A percentile compares a stretch with the other conserved stretches of the same genome.
phyloP scores from a whole-genome alignment of 2,113 vertebrate species.

The Passer domesticus region DNA sequence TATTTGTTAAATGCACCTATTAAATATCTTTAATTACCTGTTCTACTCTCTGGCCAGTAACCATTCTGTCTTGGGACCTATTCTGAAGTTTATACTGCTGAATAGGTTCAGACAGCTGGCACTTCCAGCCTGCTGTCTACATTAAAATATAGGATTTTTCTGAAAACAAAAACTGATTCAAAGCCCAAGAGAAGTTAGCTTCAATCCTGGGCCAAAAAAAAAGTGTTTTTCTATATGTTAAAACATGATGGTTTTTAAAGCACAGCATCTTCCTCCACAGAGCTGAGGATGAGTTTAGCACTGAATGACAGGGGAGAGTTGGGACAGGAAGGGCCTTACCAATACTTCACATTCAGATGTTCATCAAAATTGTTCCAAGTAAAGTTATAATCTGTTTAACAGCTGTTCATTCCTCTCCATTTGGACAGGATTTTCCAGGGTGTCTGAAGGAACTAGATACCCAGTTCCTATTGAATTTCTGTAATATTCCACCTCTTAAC shows the following conservation, averaged over 20 bases:
- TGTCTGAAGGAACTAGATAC: background rate
- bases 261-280: background rate
- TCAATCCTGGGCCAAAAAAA: background rate
- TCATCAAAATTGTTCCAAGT: background rate
- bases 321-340: background rate
- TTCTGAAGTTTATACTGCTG: background rate
- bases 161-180: background rate
- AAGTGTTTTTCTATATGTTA: background rate
- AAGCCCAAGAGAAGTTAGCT: background rate
- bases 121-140: background rate
- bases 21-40: background rate
- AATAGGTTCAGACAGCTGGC: background rate
- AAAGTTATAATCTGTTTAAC: background rate
- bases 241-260: background rate
- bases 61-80: background rate
- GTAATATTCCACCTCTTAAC: background rate
- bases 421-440: background rate
- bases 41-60: background rate
- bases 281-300: background rate
- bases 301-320: background rate
- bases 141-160: background rate
- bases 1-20: constrained; percentile 7
- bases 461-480: background rate
- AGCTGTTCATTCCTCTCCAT: background rate
- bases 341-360: background rate